These are phyloP conservation scores for Dastarcus helophoroides DNA, from an alignment of 2,888 invertebrate genomes.

Conservation along the genomic window DNA sequence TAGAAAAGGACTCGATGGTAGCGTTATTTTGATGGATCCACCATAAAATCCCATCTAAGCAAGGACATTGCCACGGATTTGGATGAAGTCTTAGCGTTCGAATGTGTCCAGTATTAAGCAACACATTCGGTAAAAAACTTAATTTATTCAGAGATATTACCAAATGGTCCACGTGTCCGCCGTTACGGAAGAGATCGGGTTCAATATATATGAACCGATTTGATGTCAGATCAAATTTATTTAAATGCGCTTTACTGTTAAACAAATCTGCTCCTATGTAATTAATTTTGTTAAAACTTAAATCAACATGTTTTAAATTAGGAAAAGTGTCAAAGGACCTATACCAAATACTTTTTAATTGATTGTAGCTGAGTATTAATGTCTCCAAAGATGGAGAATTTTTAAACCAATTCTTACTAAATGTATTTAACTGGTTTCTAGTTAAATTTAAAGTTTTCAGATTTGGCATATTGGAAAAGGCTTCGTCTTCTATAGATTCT, in stretches of 20 bases:
- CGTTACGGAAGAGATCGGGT: background rate
- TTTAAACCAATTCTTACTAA: background rate
- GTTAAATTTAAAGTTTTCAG: background rate
- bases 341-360: background rate
- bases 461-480: too few relatives aligned
- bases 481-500: too few relatives aligned
- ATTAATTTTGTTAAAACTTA: slow-evolving; percentile 1
- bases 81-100: too few relatives aligned
- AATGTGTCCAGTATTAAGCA: too few relatives aligned
- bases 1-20: too few relatives aligned
- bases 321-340: slow-evolving; percentile 1
- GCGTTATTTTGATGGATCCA: background rate
- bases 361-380: background rate
- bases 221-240: too few relatives aligned
- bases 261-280: background rate
- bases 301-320: background rate
- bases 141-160: background rate
- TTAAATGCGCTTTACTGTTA: background rate
- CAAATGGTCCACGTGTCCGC: background rate
- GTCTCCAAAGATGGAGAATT: background rate
- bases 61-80: slow-evolving; percentile 1
- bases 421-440: background rate
- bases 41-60: background rate
- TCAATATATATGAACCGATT: too few relatives aligned
- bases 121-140: too few relatives aligned